These are phyloP conservation scores for Paramuricea clavata DNA, from an alignment of 92 coral and sea anemone species.

Conservation along the genomic window DNA sequence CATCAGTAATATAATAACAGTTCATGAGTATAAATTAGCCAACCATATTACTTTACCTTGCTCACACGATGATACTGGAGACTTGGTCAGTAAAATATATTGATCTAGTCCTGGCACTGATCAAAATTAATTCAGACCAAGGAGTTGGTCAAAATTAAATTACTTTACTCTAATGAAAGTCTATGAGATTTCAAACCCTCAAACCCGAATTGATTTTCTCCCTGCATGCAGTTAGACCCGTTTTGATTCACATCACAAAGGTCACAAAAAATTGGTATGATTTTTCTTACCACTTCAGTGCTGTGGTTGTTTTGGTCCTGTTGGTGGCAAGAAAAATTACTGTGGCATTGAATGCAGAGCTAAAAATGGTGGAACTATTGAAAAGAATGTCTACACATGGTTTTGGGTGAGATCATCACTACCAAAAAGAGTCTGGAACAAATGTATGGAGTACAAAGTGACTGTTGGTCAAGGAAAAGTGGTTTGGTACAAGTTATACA, in stretches of 20 bases:
- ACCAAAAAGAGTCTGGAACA: conserved; percentile 12
- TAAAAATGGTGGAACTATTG: conserved; percentile 5
- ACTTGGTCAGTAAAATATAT: too few relatives aligned
- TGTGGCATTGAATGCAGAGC: conserved; percentile 1
- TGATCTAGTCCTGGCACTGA: too few relatives aligned
- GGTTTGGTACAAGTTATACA: not conserved
- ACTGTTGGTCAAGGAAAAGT: not conserved
- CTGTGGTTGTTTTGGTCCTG: conserved; percentile 22
- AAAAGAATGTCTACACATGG: not conserved
- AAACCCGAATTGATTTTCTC: too few relatives aligned
- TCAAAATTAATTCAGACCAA: too few relatives aligned
- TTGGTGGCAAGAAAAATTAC: not conserved
- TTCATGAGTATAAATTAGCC: not conserved
- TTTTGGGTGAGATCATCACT: conserved; percentile 17
- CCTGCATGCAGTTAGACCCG: too few relatives aligned
- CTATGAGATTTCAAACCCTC: too few relatives aligned
- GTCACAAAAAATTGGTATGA: not conserved
- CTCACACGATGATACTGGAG: not conserved
- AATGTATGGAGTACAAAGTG: conserved; percentile 17
- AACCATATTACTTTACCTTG: not conserved
- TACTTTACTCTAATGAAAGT: too few relatives aligned
- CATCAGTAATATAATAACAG: too few relatives aligned
- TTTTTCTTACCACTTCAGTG: not conserved
- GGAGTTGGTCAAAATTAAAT: too few relatives aligned
- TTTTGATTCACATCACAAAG: too few relatives aligned